Evolutionary conservation across 2,113 vertebrate species (phyloP), one percentile per base, ranked within the genome.

Genomic region (Lophotis ruficrista): DNA sequence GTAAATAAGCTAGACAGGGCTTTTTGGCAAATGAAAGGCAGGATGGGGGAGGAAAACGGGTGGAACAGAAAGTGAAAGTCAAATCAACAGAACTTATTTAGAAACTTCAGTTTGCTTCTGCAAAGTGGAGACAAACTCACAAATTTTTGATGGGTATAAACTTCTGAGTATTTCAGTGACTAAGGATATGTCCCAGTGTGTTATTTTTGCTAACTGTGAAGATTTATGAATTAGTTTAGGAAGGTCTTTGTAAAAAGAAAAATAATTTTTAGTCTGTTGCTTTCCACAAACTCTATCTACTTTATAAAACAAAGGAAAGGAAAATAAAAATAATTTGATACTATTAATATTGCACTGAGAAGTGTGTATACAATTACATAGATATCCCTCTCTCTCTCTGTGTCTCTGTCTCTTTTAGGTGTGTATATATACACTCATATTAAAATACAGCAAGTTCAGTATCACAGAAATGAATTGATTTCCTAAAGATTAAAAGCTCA

Each of bases 1-100:
- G 99, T 98, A 99, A 99, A 99, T 99, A 98, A 98, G 98, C 92
- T 70, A 97, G 97, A 98, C 97, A 98, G 98, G 92, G 96, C 95
- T 96, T 97, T 97, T 96, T 98, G 96, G 96, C 97, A 98, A 98
- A 98, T 98, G 97, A 98, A 98, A 97, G 72, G 91, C 76, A 68
- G 95, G 91, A 75, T 94, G 97, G 95, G 97, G 95, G 92, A 96
- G 95, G 83, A 73, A 90, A 89, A 71, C 6, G 71, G 50, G 72
- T 83, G 89, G 75, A 91, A 97, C n/a, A 95, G 95, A 96, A 96
- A 96, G 84, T 89, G 95, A 95, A 93, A 94, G 71, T 93, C 76
- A 72, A 28, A 95, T 97, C 77, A 93, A 62, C 69, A 84, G 53
- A 62, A 51, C 38, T 75, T 78, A 51, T 41, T 75, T 50, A 77